Base-by-base conservation (phyloP, 1,140 invertebrate species). In the Cydia splendana region DNA sequence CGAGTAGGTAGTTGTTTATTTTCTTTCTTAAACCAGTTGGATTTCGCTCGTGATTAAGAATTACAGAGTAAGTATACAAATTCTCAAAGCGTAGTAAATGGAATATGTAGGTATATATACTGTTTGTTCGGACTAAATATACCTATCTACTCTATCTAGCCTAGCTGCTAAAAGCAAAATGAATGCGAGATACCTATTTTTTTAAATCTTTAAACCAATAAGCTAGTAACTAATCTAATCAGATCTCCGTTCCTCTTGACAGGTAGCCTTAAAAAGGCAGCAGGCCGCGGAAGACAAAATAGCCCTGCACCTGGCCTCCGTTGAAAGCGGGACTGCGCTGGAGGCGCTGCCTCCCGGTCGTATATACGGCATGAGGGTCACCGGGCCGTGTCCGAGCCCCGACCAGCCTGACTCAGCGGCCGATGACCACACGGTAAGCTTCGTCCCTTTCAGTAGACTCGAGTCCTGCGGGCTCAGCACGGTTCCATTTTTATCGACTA, bases 201-300 rank as follows among this genome's bases (percentile, higher is more conserved):
- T 24, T 24, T 1, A 24, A 24, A 30, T 30, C 9, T 45, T 13
- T 12, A 9, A 45, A 45, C 2, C 1, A 45, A 45, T 45, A 45
- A 12, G 48, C 15, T 15, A 15, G 48, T 2, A 18, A 18, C 5
- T 53, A 62, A 24, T 24, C 6, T 62, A 24, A 62, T 62, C 7
- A 6, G 57, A 62, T 42, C 15, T 42, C 4, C 7, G 2, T 71
- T 71, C 6, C 0, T 53, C 45, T 18, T n/a, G n/a, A 38, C 91
- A 99, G 97, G 98, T 99, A n/a, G 98, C 98, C 13, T 91, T 99
- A 75, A 99, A 99, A 93, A 94, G 98, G 57, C 98, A 99, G 91
- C 98, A 99, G 94, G 98, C 98, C 0, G 98, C 98, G 0, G 98
- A 99, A 94, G 98, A 99, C 90, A 98, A 98, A 42, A 98, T 99